Conservation (phyloP, 2,113 vertebrate species). For the Pluvianellus socialis region DNA sequence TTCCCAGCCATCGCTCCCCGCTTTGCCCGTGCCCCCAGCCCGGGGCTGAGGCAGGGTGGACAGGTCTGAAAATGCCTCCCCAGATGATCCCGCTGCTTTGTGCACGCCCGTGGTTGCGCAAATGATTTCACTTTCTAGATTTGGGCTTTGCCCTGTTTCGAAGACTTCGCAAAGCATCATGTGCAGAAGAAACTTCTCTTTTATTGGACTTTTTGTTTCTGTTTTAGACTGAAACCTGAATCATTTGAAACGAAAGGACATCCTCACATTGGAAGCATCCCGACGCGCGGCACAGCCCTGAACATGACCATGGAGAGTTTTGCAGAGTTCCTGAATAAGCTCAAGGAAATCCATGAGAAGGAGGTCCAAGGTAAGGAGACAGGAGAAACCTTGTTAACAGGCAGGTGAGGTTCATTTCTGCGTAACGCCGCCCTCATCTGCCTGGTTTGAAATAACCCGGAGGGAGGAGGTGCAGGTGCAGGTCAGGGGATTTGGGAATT, state of each 20-base stretch:
- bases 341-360: slow-evolving; percentile 88
- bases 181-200: neutral
- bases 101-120: neutral
- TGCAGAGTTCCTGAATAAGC: slow-evolving; percentile 81
- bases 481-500: neutral
- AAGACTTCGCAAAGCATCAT: neutral
- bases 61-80: neutral
- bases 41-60: neutral
- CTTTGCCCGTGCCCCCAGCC: neutral
- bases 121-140: neutral
- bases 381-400: neutral
- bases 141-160: neutral
- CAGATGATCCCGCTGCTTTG: neutral
- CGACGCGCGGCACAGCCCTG: neutral
- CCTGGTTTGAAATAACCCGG: neutral
- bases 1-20: accelerated
- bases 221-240: neutral
- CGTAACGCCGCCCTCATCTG: neutral
- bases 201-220: neutral
- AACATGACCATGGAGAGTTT: slow-evolving; percentile 80
- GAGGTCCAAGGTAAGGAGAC: slow-evolving; percentile 83
- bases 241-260: neutral
- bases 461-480: neutral
- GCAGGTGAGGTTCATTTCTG: neutral
- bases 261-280: accelerated